phyloP scores from a whole-genome alignment of 2,888 invertebrate species.

The Tenthredo scrophulariae region DNA sequence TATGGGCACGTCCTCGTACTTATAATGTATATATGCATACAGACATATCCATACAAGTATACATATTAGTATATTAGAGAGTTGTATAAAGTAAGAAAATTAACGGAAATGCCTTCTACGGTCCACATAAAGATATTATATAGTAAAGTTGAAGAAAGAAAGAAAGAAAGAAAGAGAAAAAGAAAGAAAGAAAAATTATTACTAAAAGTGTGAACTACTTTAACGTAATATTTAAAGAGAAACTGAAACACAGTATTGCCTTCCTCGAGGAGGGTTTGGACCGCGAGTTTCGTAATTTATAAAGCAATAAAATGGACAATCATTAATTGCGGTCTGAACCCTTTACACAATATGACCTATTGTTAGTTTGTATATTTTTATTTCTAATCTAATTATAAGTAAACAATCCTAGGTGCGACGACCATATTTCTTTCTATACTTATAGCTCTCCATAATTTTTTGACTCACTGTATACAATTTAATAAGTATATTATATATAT shows the following conservation, averaged over 20 bases:
- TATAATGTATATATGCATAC: conserved; percentile 54
- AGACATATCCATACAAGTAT: conserved; percentile 56
- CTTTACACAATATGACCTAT: conserved; percentile 60
- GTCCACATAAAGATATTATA: conserved; percentile 60
- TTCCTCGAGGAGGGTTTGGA: conserved; percentile 70
- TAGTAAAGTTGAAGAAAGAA: conserved; percentile 38
- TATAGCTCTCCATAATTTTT: conserved; percentile 31
- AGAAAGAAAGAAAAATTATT: conserved; percentile 37
- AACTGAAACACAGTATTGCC: conserved; percentile 75
- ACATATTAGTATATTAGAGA: conserved; percentile 54
- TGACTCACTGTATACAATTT: conserved; percentile 5
- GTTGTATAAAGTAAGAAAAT: conserved; percentile 57
- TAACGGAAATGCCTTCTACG: conserved; percentile 66
- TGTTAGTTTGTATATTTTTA: conserved; percentile 48
- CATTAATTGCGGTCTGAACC: conserved; percentile 70
- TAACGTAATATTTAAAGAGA: conserved; percentile 47
- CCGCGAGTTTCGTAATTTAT: conserved; percentile 70
- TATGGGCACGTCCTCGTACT: conserved; percentile 17
- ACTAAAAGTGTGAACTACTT: conserved; percentile 37
- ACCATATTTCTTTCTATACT: conserved; percentile 17
- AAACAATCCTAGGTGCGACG: conserved; percentile 30
- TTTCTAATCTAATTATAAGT: conserved; percentile 35
- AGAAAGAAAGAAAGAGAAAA: conserved; percentile 33
- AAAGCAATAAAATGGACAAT: conserved; percentile 74
- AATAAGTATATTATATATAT: conserved; percentile 21